Evolutionary conservation across 2,888 invertebrate genomes (phyloP), one percentile per base, ranked within the genome.

Genomic region (Gastracanthus pulcherrimus): DNA sequence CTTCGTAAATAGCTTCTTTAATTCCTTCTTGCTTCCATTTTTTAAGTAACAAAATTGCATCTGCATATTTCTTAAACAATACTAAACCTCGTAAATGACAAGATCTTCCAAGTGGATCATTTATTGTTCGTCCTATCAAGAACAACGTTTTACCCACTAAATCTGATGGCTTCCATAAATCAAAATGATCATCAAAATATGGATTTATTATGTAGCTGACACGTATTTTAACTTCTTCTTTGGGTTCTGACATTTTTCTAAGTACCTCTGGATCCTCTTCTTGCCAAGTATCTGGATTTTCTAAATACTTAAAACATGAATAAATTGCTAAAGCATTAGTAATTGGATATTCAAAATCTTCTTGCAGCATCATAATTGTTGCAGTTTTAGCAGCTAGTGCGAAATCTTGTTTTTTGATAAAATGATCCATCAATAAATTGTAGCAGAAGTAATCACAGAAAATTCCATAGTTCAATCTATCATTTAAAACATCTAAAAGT

Each of bases 131-230:
- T 3, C 94, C 94, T 81, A 95, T 93, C 92, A 94, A 93, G 45
- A 93, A 93, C 70, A 98, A 92, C 2, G 97, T 96, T 93, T 98
- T 98, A 0, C 98, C 98, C 69, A 96, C 93, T 55, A 97, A 92
- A 88, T 94, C 93, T 34, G 93, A 90, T 6, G 95, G 94, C 85
- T 97, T 95, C 81, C 92, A 94, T 26, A 98, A 93, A 92, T 98
- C 98, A 92, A 98, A 97, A 91, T 98, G 98, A 88, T 97, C 96
- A 92, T 98, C 98, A 92, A 96, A 95, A 89, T 94, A 97, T 0
- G 95, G 95, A 89, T 98, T 97, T 87, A 96, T 94, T 51, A 99
- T 88, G 89, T 94, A 98, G 80, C 93, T 94, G 0, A 98, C 95
- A 85, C 98, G 93, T 9, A 98, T 93, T 92, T 95, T 96, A 31